A percentile compares a stretch with the other conserved stretches of the same genome.
Conservation (phyloP, 2,113 vertebrate genomes). For the Camelus bactrianus region DNA sequence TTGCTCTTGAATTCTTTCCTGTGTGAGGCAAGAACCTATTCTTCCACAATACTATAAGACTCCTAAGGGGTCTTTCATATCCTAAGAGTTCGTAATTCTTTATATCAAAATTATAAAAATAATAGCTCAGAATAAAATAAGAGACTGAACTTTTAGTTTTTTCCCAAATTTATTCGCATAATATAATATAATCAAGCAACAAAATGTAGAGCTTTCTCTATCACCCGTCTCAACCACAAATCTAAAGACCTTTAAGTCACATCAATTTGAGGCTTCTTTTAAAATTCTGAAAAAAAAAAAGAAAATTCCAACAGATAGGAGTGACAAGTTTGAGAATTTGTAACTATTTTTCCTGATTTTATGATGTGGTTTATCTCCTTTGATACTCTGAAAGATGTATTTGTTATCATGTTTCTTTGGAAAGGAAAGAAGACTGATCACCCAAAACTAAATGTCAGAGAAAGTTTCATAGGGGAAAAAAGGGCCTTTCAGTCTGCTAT, state of each 20-base stretch:
- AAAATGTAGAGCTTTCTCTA: neutral
- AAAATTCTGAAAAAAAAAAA: neutral
- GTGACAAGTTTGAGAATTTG: neutral
- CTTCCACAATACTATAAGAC: neutral
- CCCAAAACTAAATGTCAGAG: neutral
- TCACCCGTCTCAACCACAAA: neutral
- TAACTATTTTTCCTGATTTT: neutral
- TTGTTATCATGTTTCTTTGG: neutral
- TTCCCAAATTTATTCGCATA: neutral
- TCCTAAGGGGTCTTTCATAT: neutral
- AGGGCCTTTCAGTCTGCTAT: neutral
- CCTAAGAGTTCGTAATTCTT: neutral
- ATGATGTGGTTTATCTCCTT: neutral
- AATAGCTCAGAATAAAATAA: neutral
- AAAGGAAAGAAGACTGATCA: neutral
- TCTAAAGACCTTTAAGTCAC: neutral
- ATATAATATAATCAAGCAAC: neutral
- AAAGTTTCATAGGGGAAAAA: neutral
- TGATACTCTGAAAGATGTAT: neutral
- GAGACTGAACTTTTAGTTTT: neutral
- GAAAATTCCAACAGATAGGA: neutral
- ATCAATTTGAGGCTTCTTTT: neutral
- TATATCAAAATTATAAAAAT: constrained; percentile 17
- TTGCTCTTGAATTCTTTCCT: too few species aligned
- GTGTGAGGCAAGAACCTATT: too few species aligned